Conservation (phyloP, 2,113 vertebrate genomes). For the Nettapus auritus region DNA sequence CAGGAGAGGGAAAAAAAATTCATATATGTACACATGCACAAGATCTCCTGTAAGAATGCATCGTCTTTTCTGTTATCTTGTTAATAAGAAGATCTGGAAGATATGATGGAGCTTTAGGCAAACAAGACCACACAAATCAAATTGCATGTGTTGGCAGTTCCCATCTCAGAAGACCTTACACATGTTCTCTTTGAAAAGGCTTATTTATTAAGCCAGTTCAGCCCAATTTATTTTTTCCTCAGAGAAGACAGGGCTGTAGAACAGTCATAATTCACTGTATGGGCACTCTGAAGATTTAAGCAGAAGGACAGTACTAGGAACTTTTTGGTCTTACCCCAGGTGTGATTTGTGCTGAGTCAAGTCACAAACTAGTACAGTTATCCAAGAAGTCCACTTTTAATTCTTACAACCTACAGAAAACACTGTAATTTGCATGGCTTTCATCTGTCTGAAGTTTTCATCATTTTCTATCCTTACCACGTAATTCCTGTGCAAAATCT, state of each 20-base stretch:
- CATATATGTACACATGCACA: neutral
- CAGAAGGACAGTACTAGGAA: neutral
- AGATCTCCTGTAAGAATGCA: neutral
- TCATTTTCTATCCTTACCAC: neutral
- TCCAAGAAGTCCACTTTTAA: neutral
- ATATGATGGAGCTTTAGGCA: neutral
- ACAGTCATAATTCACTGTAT: neutral
- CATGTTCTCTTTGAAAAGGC: neutral
- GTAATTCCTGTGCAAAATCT: neutral
- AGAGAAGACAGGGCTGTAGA: neutral
- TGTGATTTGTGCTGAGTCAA: neutral
- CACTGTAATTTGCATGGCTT: neutral
- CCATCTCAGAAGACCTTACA: neutral
- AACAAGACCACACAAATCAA: neutral
- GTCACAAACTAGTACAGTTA: neutral
- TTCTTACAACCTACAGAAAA: neutral
- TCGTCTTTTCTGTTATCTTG: neutral
- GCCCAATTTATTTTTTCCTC: neutral
- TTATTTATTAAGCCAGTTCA: neutral
- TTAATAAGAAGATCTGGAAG: neutral
- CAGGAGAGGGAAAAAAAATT: neutral
- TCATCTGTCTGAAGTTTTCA: neutral
- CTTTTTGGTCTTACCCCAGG: neutral
- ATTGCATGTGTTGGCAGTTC: rapidly evolving
- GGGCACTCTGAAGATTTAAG: neutral